A percentile compares a stretch with the other conserved stretches of the same genome.
These are phyloP conservation scores for Origma solitaria DNA, from an alignment of 2,113 vertebrate species.

Conservation along the genomic window DNA sequence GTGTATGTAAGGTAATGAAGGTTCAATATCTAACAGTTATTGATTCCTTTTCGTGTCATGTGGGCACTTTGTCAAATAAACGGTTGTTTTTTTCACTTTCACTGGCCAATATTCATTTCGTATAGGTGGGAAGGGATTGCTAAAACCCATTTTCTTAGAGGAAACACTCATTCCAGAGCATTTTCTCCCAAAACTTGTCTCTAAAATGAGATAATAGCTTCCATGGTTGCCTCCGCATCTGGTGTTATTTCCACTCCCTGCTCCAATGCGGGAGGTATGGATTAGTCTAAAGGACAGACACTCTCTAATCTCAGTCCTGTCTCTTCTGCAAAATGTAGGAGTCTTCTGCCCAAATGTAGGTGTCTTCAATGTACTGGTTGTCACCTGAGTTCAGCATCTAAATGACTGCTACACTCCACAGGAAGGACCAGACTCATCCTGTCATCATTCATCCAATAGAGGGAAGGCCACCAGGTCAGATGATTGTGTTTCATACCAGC, in stretches of 20 bases:
- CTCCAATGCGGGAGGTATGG: accelerated
- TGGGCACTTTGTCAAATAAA: no score
- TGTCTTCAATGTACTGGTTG: background rate
- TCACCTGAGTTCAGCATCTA: background rate
- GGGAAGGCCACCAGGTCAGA: background rate
- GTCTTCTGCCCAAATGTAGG: background rate
- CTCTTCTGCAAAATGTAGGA: background rate
- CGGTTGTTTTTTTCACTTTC: no score
- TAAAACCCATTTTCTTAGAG: no score
- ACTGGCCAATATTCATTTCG: no score
- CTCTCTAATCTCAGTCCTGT: background rate
- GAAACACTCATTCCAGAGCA: no score
- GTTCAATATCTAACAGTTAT: no score
- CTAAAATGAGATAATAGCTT: background rate
- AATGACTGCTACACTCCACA: background rate
- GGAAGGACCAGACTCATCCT: background rate
- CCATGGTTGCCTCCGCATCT: background rate
- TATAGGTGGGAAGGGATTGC: no score
- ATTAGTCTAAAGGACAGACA: background rate
- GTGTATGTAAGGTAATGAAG: no score
- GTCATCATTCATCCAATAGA: background rate
- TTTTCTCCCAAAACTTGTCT: no score
- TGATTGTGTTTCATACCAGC: background rate
- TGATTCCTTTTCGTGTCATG: no score
- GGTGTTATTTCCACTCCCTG: background rate